Percentiles rank a stretch among this genome's conserved stretches.
phyloP scores from a whole-genome alignment of 2,888 invertebrate species.

The Thalpophila matura region DNA sequence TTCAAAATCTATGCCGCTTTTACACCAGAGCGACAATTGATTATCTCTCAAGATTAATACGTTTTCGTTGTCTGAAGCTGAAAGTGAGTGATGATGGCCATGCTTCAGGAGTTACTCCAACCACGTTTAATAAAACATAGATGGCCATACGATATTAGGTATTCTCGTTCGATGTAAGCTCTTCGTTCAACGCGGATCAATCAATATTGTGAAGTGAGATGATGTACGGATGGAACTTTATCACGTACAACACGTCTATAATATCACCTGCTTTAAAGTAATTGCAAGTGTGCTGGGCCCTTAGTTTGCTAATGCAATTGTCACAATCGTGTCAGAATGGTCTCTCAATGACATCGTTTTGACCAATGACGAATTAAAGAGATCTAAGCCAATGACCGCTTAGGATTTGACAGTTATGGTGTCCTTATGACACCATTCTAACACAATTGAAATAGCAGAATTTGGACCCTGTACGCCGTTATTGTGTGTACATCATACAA shows the following conservation, averaged over 20 bases:
- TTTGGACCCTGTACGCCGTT: no score
- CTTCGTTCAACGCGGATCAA: constrained; percentile 11
- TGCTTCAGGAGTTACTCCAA: constrained; percentile 27
- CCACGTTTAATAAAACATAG: constrained; percentile 34
- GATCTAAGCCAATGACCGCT: no score
- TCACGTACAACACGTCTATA: neutral
- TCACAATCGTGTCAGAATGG: no score
- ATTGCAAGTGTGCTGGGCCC: no score
- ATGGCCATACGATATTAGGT: constrained; percentile 29
- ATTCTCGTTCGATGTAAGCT: constrained; percentile 11
- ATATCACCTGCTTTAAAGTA: neutral
- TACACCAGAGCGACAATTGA: constrained; percentile 51
- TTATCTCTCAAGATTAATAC: constrained; percentile 60
- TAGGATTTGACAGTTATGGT: no score
- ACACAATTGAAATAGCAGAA: no score
- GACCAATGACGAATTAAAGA: no score
- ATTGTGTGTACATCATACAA: no score
- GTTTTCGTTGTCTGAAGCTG: constrained; percentile 48
- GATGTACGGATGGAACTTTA: constrained; percentile 8
- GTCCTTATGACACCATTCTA: no score
- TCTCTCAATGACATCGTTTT: no score
- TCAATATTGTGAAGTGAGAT: constrained; percentile 18
- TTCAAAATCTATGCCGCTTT: constrained; percentile 35
- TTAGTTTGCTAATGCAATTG: no score
- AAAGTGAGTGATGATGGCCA: constrained; percentile 57